Evolutionary conservation across 2,888 invertebrate genomes (phyloP), one percentile per base, ranked within the genome.

Genomic region (Hesperia comma): DNA sequence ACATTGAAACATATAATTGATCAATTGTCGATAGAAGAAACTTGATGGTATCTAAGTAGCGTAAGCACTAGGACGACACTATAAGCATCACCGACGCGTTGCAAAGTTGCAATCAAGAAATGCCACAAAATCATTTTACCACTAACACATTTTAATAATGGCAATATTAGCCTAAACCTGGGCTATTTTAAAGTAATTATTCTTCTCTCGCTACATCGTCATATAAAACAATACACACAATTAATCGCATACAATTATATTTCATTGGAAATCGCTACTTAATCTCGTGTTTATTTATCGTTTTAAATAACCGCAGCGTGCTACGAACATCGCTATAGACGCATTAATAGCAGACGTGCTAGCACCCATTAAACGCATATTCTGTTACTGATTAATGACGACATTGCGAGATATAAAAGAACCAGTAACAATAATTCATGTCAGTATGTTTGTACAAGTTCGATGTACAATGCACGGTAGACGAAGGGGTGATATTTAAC

Each of bases 401-500:
- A 74, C 75, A 77, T 77, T 53, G 58, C 40, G 76, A 63, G 75
- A 79, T 75, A 85, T 82, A 83, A 86, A 86, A 85, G 82, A 85
- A 85, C 84, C 80, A 79, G 84, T 81, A 80, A 81, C 81, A 82
- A 88, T 89, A 88, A 88, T 82, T 90, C 86, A 72, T 72, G 69
- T 72, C 70, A 63, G 53, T 70, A 69, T 71, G 71, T 72, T 73
- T 72, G 69, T 69, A 70, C 66, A 63, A 68, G 55, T 67, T 68
- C 69, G 69, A 71, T 84, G 83, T 87, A 79, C 78, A 78, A 80
- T 80, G 78, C 79, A 80, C 74, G 70, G 69, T 70, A 76, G 79
- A 79, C 78, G 81, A 87, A 88, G 86, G 90, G 90, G 87, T 90
- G 85, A 87, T 85, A 85, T 88, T 88, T 83, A 87, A 87, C 86